Evolutionary conservation across 2,113 vertebrate species (phyloP).

Genomic region (Ranitomeya variabilis): DNA sequence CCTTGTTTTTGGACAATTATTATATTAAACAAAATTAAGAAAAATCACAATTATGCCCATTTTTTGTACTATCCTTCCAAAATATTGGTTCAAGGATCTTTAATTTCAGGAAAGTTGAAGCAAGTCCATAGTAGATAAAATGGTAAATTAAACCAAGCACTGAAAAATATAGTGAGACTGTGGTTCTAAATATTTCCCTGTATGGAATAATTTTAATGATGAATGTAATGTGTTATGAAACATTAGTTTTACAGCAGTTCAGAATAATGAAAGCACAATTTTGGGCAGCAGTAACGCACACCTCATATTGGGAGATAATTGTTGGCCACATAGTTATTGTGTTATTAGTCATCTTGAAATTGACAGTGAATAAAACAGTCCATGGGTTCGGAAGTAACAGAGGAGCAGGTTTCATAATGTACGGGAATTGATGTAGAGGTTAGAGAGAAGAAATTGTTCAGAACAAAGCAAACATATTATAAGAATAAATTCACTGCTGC

Average conservation of each 20-base stretch:
- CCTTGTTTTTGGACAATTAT: background rate
- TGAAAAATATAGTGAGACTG: background rate
- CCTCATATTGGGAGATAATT: constrained; percentile 46
- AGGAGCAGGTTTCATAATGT: background rate
- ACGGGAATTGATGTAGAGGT: background rate
- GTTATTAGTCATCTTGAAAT: constrained; percentile 42
- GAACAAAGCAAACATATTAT: background rate
- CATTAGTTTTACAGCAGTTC: constrained; percentile 48
- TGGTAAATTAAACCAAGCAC: constrained; percentile 8
- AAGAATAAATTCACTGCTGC: background rate
- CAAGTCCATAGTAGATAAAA: constrained; percentile 14
- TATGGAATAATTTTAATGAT: constrained; percentile 42
- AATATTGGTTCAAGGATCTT: background rate
- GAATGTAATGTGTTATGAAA: constrained; percentile 44
- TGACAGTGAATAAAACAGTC: constrained; percentile 25
- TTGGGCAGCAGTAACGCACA: constrained; percentile 23
- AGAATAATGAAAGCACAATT: constrained; percentile 40
- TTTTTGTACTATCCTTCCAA: background rate
- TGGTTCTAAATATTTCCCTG: constrained; percentile 22
- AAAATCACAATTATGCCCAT: background rate
- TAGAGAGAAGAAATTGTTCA: background rate
- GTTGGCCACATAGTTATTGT: constrained; percentile 37
- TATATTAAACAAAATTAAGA: background rate
- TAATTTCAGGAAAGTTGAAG: background rate
- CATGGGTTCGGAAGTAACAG: background rate